phyloP scores from a whole-genome alignment of 2,113 vertebrate genomes.

The Cacatua alba region DNA sequence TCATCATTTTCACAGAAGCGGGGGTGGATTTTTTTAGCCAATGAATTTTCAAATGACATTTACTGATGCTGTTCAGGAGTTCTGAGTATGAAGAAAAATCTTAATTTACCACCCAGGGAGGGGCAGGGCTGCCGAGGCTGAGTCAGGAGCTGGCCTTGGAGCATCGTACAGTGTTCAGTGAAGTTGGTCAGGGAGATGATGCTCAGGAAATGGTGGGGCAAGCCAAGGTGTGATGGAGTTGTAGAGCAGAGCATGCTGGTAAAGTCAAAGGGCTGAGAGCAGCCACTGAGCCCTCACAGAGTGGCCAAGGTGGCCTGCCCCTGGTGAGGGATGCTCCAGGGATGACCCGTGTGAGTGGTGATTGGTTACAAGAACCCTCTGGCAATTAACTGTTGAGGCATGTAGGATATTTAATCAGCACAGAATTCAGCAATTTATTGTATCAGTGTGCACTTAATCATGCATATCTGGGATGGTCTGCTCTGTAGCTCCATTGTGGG shows the following conservation, averaged over 20 bases:
- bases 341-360: not conserved
- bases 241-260: not conserved
- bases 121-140: not conserved
- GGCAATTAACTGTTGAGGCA: not conserved
- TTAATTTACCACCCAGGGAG: not conserved
- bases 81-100: not conserved
- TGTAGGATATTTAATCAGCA: not conserved
- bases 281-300: rapidly evolving
- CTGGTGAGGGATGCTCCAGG: not conserved
- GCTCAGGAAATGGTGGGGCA: not conserved
- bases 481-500: rapidly evolving
- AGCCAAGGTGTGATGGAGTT: not conserved
- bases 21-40: not conserved
- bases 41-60: not conserved
- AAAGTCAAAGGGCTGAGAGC: not conserved
- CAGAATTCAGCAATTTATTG: not conserved
- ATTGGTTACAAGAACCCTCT: not conserved
- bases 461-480: not conserved
- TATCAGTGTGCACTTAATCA: rapidly evolving
- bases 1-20: not conserved
- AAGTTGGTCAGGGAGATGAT: rapidly evolving
- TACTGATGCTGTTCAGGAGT: not conserved
- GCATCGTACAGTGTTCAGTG: rapidly evolving
- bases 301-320: rapidly evolving
- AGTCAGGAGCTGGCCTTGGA: not conserved